Evolutionary conservation across 1,140 invertebrate species (phyloP).

Genomic region (Gonioctena quinquepunctata): DNA sequence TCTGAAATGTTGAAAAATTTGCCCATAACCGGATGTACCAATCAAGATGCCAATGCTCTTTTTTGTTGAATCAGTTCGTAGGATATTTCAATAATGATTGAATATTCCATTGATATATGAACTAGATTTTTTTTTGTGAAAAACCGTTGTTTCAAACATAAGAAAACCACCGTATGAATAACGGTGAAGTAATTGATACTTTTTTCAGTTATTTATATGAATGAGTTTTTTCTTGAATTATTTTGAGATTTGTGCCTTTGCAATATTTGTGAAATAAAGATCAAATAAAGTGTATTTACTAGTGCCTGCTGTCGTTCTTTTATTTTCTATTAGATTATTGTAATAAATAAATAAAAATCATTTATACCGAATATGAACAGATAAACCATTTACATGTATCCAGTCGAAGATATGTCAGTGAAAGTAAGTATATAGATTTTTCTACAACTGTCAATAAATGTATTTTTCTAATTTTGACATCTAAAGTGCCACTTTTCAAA

Average conservation of each 20-base stretch:
- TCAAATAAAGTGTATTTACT: no score
- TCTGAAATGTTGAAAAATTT: not conserved
- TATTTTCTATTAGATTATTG: not conserved
- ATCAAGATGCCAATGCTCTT: not conserved
- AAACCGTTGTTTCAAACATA: not conserved
- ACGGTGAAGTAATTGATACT: not conserved
- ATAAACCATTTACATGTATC: no score
- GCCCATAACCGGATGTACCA: not conserved
- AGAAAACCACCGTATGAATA: not conserved
- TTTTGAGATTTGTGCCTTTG: slow-evolving; percentile 54
- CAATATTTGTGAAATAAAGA: slow-evolving; percentile 53
- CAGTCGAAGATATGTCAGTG: no score
- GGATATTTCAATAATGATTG: not conserved
- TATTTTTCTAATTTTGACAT: no score
- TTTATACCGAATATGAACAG: no score
- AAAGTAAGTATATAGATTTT: no score
- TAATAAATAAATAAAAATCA: not conserved
- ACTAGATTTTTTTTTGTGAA: not conserved
- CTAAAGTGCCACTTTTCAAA: no score
- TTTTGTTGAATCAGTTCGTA: not conserved
- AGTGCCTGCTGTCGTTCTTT: not conserved
- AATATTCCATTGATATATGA: not conserved
- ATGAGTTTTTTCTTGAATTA: slow-evolving; percentile 43
- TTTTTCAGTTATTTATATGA: not conserved
- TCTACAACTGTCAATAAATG: no score